These are phyloP conservation scores for Acrobasis suavella DNA, from an alignment of 2,888 invertebrate species.

Conservation along the genomic window DNA sequence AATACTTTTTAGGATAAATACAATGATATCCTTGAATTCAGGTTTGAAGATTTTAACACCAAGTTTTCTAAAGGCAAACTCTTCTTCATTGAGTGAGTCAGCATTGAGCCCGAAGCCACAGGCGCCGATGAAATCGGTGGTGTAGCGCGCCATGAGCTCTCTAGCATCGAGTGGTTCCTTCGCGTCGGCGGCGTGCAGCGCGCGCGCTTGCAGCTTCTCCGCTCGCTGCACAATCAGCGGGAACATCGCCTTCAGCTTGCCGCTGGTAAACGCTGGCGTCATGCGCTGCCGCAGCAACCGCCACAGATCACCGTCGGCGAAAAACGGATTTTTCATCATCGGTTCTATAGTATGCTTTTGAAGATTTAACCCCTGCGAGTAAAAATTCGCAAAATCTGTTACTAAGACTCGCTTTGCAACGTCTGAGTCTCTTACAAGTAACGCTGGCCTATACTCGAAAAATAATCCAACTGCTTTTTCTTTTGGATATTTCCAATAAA, in stretches of 20 bases:
- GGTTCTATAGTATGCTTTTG: slow-evolving; percentile 51
- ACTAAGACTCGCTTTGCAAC: slow-evolving; percentile 48
- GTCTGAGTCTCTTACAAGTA: slow-evolving; percentile 54
- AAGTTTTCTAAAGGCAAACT: slow-evolving; percentile 54
- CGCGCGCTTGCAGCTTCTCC: slow-evolving; percentile 48
- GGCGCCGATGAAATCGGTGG: slow-evolving; percentile 62
- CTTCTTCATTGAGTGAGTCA: slow-evolving; percentile 53
- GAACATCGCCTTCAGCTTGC: slow-evolving; percentile 64
- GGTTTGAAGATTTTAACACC: slow-evolving; percentile 49
- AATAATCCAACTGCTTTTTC: slow-evolving; percentile 56
- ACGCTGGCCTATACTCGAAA: slow-evolving; percentile 43
- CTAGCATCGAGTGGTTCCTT: slow-evolving; percentile 47
- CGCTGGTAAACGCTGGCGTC: slow-evolving; percentile 62
- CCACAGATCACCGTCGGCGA: slow-evolving; percentile 64
- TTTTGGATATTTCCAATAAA: slow-evolving; percentile 53
- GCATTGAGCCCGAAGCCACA: slow-evolving; percentile 61
- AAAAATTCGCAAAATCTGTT: slow-evolving; percentile 51
- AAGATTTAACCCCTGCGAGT: slow-evolving; percentile 48
- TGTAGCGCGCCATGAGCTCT: slow-evolving; percentile 63
- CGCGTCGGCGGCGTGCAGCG: slow-evolving; percentile 38
- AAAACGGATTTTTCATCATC: slow-evolving; percentile 55
- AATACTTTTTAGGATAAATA: slow-evolving; percentile 42
- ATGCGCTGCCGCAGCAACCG: slow-evolving; percentile 59
- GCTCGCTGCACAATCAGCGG: slow-evolving; percentile 59
- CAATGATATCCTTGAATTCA: not conserved